Conservation (phyloP, 2,113 vertebrate species). For the Grantiella picta region DNA sequence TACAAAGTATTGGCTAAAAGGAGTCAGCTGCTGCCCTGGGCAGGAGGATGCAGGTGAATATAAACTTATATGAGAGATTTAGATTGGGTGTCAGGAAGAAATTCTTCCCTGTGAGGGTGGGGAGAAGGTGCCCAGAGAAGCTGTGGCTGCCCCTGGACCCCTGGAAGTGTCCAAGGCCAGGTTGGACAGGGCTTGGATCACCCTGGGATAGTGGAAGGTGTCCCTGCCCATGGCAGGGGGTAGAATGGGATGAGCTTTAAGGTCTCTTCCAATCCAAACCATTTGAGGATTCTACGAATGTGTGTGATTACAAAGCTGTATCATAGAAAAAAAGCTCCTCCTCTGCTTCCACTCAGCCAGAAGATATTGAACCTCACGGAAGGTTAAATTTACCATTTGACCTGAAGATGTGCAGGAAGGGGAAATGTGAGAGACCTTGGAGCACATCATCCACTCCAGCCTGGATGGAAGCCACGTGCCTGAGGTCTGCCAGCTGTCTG, state of each 20-base stretch:
- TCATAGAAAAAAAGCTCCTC: not conserved
- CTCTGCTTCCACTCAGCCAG: not conserved
- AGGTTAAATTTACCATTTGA: not conserved
- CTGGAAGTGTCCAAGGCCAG: not conserved
- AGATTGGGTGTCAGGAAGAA: not conserved
- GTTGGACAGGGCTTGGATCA: fast-evolving
- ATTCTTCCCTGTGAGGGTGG: not conserved
- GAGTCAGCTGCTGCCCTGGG: not conserved
- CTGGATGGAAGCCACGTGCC: fast-evolving
- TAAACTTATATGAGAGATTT: not conserved
- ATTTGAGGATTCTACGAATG: not conserved
- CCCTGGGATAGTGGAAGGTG: fast-evolving
- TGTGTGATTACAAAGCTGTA: fast-evolving
- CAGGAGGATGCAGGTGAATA: fast-evolving
- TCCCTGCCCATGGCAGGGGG: not conserved
- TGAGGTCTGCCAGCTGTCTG: fast-evolving
- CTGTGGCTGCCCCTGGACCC: not conserved
- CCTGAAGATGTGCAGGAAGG: not conserved
- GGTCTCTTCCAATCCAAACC: not conserved
- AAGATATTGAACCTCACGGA: not conserved
- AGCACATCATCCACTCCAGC: not conserved
- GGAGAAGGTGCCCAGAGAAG: not conserved
- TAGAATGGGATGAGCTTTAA: not conserved
- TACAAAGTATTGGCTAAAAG: not conserved
- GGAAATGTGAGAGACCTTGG: fast-evolving